These are phyloP conservation scores for Mareca penelope DNA, from an alignment of 2,797 vertebrate genomes.

Conservation along the genomic window DNA sequence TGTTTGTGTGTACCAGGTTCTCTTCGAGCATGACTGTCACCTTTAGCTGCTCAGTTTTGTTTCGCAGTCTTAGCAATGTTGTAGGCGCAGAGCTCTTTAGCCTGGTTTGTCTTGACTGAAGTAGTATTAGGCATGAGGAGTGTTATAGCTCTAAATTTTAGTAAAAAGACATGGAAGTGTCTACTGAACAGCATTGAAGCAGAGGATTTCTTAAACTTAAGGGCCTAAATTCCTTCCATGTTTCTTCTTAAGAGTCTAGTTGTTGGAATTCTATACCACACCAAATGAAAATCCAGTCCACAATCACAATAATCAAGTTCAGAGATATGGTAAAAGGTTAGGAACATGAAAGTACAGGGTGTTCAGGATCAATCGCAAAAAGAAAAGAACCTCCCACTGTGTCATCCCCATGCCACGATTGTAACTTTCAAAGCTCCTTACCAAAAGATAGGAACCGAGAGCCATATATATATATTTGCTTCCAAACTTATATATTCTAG, in stretches of 20 bases:
- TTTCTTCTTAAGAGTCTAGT: slow-evolving; percentile 27
- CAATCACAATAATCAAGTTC: slow-evolving; percentile 27
- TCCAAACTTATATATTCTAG: not conserved
- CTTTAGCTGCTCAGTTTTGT: not conserved
- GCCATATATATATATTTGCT: not conserved
- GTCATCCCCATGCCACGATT: slow-evolving; percentile 23
- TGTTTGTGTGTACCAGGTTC: not conserved
- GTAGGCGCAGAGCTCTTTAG: not conserved
- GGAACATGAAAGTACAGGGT: slow-evolving; percentile 22
- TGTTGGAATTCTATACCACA: slow-evolving; percentile 2
- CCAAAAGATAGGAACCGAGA: not conserved
- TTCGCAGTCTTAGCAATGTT: not conserved
- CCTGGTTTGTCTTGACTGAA: not conserved
- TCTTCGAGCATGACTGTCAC: not conserved
- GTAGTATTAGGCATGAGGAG: not conserved
- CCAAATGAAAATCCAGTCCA: not conserved
- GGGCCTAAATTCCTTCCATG: not conserved
- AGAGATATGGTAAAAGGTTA: slow-evolving; percentile 22
- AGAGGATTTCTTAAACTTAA: not conserved
- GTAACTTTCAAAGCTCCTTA: slow-evolving; percentile 13
- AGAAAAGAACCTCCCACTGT: slow-evolving; percentile 36
- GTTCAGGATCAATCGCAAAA: slow-evolving; percentile 26
- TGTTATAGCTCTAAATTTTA: not conserved
- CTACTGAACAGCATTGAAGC: not conserved
- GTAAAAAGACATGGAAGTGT: not conserved